phyloP scores from a whole-genome alignment of 2,888 invertebrate species.

The Eupsilia transversa region DNA sequence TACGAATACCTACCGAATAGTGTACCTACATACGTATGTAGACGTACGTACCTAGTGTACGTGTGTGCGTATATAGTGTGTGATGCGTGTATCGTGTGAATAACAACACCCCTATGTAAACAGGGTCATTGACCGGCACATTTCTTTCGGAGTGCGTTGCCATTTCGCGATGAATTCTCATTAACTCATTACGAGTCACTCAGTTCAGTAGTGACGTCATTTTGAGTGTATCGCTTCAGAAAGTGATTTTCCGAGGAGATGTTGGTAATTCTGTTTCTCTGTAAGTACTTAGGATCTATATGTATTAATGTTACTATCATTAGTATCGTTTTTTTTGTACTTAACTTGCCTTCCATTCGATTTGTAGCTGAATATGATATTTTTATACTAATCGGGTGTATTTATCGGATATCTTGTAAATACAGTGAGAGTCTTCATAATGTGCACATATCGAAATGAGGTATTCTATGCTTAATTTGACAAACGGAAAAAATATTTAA shows the following conservation, averaged over 20 bases:
- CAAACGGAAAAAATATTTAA: too few relatives aligned
- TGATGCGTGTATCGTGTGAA: too few relatives aligned
- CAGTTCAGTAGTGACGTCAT: slow-evolving; percentile 48
- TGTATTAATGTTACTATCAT: not conserved
- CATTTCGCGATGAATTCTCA: slow-evolving; percentile 57
- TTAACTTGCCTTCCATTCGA: not conserved
- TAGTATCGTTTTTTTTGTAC: not conserved
- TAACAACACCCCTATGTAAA: slow-evolving; percentile 42
- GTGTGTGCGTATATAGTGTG: too few relatives aligned
- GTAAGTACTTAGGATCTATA: not conserved
- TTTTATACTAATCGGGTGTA: not conserved
- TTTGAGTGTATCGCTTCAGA: slow-evolving; percentile 17
- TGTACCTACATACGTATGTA: not conserved
- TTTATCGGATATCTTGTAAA: too few relatives aligned
- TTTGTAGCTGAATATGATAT: not conserved
- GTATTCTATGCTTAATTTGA: too few relatives aligned
- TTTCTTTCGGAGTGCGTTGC: slow-evolving; percentile 58
- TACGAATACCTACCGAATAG: not conserved
- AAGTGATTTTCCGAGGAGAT: slow-evolving; percentile 9
- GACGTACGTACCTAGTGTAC: too few relatives aligned
- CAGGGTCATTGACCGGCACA: slow-evolving; percentile 54
- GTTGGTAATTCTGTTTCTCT: slow-evolving; percentile 5
- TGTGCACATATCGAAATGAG: too few relatives aligned
- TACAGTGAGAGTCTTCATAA: too few relatives aligned
- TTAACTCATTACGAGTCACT: slow-evolving; percentile 34